Base-by-base conservation (phyloP, 2,888 invertebrate genomes). In the Brachynemurus nebulosus region DNA sequence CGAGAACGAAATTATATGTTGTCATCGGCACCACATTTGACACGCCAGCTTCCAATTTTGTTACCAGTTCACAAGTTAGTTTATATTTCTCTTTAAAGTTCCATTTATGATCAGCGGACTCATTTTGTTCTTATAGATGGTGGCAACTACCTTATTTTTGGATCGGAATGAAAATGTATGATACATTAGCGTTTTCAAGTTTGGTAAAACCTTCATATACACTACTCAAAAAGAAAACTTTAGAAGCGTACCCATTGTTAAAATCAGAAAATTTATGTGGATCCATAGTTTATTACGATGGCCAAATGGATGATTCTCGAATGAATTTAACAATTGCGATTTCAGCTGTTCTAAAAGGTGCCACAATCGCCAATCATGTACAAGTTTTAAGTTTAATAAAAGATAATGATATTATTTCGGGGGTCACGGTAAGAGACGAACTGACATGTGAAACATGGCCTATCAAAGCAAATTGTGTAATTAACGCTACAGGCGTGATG, bases 141-240 rank as follows among this genome's bases (percentile, higher is more conserved):
- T 99, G 97, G 96, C 95, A 97, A 68, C 80, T 98, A 46, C 98
- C 98, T 0, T 99, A 99, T 62, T 99, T 81, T 65, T 99, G 96
- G 96, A 80, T 86, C 53, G 98, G 98, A 48, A 98, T 99, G 55
- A 99, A 98, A 67, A 84, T 85, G 70, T 99, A 99, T 68, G 98
- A 99, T 64, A 58, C 98, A 40, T 97, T 99, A 1, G 96, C 98
- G 19, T 98, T 98, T 4, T 82, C 82, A 53, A 83, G 96, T 60
- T 88, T 90, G 49, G 82, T 99, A 9, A 95, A 95, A 64, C 82
- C 84, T 53, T 96, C 96, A 14, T 99, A 97, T 65, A 85, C 86
- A 57, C 71, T 99, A 43, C 86, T 88, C 39, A 97, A 96, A 66
- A 78, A 80, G 52, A 85, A 88, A 60, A 95, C 98, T 0, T 69